A percentile compares a stretch with the other conserved stretches of the same genome.
Evolutionary conservation across 2,888 invertebrate species (phyloP).

Genomic region (Onchidella celtica): DNA sequence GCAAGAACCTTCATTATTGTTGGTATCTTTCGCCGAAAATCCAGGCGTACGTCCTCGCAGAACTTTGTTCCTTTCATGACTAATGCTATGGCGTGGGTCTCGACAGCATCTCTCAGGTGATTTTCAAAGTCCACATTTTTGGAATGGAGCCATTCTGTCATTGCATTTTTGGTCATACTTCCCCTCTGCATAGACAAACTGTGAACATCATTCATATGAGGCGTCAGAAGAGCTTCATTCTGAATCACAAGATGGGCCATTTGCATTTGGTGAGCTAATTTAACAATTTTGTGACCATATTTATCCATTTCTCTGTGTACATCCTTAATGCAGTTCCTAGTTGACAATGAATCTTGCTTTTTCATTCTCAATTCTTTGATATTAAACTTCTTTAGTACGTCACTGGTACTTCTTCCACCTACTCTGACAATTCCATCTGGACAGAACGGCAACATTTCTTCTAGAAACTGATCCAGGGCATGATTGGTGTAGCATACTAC

Average conservation of each 20-base stretch:
- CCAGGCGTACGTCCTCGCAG: background rate
- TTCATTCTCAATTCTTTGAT: slow-evolving; percentile 45
- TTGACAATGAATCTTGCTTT: background rate
- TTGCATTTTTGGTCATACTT: background rate
- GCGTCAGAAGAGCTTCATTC: background rate
- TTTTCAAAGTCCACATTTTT: slow-evolving; percentile 11
- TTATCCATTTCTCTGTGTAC: background rate
- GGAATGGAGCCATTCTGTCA: slow-evolving; percentile 12
- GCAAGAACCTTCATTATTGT: background rate
- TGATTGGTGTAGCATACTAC: slow-evolving; percentile 78
- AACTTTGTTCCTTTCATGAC: background rate
- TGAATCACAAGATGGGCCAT: background rate
- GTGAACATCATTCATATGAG: background rate
- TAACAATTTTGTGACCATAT: background rate
- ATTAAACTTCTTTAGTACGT: slow-evolving; percentile 56
- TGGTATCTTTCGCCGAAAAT: background rate
- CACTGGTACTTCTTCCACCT: slow-evolving; percentile 68
- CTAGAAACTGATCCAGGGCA: slow-evolving; percentile 78
- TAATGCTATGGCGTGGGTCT: background rate
- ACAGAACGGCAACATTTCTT: slow-evolving; percentile 66
- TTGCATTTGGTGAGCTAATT: background rate
- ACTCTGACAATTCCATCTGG: slow-evolving; percentile 67
- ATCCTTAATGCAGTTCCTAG: background rate
- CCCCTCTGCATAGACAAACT: background rate
- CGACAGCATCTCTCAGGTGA: background rate